phyloP scores from a whole-genome alignment of 2,888 invertebrate genomes.

The Beris morrisii region DNA sequence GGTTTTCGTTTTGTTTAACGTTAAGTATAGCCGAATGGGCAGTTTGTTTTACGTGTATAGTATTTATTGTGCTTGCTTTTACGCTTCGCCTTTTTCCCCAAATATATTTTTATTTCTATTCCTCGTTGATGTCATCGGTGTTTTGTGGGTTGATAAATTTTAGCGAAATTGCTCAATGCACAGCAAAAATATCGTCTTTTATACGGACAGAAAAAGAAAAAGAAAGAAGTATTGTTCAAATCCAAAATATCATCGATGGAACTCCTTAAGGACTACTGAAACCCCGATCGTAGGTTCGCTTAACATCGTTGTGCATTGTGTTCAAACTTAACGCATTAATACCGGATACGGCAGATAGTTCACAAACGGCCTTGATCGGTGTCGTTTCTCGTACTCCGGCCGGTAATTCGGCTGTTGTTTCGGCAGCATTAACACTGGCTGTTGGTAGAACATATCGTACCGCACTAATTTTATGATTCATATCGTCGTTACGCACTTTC shows the following conservation, averaged over 20 bases:
- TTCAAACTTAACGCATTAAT: slow-evolving; percentile 62
- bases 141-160: too few relatives aligned
- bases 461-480: slow-evolving; percentile 24
- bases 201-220: not conserved
- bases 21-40: too few relatives aligned
- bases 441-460: slow-evolving; percentile 47
- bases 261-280: slow-evolving; percentile 50
- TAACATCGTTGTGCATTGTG: slow-evolving; percentile 60
- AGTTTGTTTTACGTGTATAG: too few relatives aligned
- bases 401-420: slow-evolving; percentile 35
- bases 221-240: slow-evolving; percentile 29
- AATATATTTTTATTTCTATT: too few relatives aligned
- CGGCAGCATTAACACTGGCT: slow-evolving; percentile 40
- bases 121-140: too few relatives aligned
- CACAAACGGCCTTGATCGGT: slow-evolving; percentile 59
- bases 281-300: slow-evolving; percentile 52
- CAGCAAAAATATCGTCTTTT: not conserved
- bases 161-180: too few relatives aligned
- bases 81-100: too few relatives aligned
- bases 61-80: too few relatives aligned
- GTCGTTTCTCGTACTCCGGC: slow-evolving; percentile 36
- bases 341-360: slow-evolving; percentile 61
- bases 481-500: slow-evolving; percentile 29
- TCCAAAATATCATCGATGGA: slow-evolving; percentile 16
- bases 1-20: too few relatives aligned